phyloP scores from a whole-genome alignment of 2,888 invertebrate species.

The Ctenicera cuprea region DNA sequence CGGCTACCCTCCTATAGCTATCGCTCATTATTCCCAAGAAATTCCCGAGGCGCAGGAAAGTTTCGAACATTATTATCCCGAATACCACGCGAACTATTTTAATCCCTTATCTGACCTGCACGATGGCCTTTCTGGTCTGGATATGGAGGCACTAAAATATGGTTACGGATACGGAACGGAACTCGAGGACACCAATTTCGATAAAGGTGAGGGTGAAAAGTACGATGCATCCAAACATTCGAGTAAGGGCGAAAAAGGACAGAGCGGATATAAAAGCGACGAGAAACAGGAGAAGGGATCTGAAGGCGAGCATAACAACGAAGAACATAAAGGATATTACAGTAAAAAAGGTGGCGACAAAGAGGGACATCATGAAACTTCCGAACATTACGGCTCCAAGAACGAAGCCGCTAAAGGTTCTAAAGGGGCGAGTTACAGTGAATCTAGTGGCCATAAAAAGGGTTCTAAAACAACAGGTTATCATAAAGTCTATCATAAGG shows the following conservation, averaged over 20 bases:
- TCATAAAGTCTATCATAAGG: conserved; percentile 84
- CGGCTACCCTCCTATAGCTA: conserved; percentile 57
- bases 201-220: conserved; percentile 71
- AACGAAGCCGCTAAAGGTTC: conserved; percentile 74
- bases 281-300: conserved; percentile 76
- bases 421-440: conserved; percentile 77
- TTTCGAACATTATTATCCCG: conserved; percentile 38
- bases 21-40: conserved; percentile 64
- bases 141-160: conserved; percentile 3
- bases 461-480: conserved; percentile 83
- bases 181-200: conserved; percentile 15
- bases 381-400: conserved; percentile 75
- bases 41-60: conserved; percentile 61
- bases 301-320: conserved; percentile 75
- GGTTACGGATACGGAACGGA: conserved; percentile 29
- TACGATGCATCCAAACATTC: conserved; percentile 74
- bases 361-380: conserved; percentile 75
- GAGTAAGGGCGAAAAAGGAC: conserved; percentile 76
- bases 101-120: conserved; percentile 4
- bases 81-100: conserved; percentile 6
- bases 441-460: conserved; percentile 78
- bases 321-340: conserved; percentile 75
- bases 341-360: conserved; percentile 75
- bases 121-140: background rate
- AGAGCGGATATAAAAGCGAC: conserved; percentile 75